A percentile compares a stretch with the other conserved stretches of the same genome.
Conservation (phyloP, 2,113 vertebrate species). For the Siniperca knerii region DNA sequence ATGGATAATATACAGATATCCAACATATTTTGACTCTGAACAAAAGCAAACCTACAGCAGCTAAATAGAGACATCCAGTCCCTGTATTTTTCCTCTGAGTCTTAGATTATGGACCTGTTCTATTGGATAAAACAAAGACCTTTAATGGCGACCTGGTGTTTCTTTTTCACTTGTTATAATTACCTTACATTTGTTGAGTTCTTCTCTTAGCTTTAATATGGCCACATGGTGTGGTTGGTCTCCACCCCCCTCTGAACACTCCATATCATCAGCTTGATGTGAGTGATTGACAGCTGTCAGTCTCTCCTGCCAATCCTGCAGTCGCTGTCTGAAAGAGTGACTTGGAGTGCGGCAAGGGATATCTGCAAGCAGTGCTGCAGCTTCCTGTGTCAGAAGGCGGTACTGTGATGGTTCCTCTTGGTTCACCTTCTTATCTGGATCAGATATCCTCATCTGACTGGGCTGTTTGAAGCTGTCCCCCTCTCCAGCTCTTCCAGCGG, state of each 20-base stretch:
- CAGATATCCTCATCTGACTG: constrained; percentile 27
- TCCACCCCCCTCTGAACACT: constrained; percentile 57
- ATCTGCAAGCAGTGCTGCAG: constrained; percentile 84
- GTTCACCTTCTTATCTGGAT: constrained; percentile 62
- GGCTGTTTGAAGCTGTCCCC: not conserved
- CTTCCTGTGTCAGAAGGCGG: constrained; percentile 86
- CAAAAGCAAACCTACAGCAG: not conserved
- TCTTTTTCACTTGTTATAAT: constrained; percentile 3
- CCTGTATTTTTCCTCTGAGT: not conserved
- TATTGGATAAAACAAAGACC: not conserved
- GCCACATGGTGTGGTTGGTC: constrained; percentile 79
- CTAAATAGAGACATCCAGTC: not conserved
- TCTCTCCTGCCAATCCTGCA: constrained; percentile 88
- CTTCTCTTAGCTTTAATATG: constrained; percentile 85
- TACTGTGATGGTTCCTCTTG: constrained; percentile 82
- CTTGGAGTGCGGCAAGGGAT: constrained; percentile 76
- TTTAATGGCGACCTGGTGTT: not conserved
- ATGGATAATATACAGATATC: not conserved
- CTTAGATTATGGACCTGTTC: not conserved
- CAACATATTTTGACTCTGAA: not conserved
- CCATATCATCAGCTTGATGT: constrained; percentile 23
- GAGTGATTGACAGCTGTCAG: constrained; percentile 79
- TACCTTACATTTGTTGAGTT: constrained; percentile 91
- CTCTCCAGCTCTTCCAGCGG: not conserved
- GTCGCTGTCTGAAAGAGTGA: constrained; percentile 75